Percentiles rank a stretch among this genome's conserved stretches.
phyloP scores from a whole-genome alignment of 2,797 vertebrate genomes.

The Mormyrops boulengeri region DNA sequence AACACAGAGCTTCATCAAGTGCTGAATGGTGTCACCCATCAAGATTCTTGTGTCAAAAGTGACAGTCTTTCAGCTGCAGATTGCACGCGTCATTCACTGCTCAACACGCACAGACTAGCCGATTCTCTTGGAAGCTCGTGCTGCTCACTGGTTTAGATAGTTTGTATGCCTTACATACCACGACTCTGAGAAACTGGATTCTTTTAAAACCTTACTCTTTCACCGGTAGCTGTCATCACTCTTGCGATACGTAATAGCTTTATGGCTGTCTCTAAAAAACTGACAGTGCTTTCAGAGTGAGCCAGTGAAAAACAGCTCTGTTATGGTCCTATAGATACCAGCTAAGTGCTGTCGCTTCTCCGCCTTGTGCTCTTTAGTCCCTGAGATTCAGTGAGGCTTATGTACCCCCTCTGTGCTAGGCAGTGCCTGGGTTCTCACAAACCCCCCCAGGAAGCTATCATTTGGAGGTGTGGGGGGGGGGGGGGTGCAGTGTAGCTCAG shows the following conservation, averaged over 20 bases:
- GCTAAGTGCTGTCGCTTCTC: not conserved
- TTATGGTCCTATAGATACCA: slow-evolving; percentile 4
- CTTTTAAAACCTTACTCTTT: not conserved
- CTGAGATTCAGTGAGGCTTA: slow-evolving; percentile 4
- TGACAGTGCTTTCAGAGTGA: slow-evolving; percentile 23
- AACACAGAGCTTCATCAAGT: slow-evolving; percentile 30
- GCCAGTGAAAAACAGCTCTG: slow-evolving; percentile 26
- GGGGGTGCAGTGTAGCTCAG: not conserved
- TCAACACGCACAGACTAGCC: slow-evolving; percentile 22
- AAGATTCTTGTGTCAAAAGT: slow-evolving; percentile 44
- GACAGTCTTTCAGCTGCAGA: slow-evolving; percentile 40
- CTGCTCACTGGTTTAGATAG: slow-evolving; percentile 7
- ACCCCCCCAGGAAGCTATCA: slow-evolving; percentile 29
- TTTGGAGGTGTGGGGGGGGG: slow-evolving; percentile 31
- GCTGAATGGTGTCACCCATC: slow-evolving; percentile 45
- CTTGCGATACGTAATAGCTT: slow-evolving; percentile 18
- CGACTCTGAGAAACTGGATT: slow-evolving; percentile 22
- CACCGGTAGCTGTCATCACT: slow-evolving; percentile 26
- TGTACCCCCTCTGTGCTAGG: slow-evolving; percentile 43
- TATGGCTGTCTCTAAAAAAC: not conserved
- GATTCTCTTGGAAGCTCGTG: slow-evolving; percentile 14
- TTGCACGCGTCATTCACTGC: slow-evolving; percentile 14
- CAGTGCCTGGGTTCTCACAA: slow-evolving; percentile 30
- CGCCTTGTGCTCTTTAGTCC: slow-evolving; percentile 15
- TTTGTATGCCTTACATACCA: slow-evolving; percentile 19